These are phyloP conservation scores for Syritta pipiens DNA, from an alignment of 2,888 invertebrate genomes.

Conservation along the genomic window DNA sequence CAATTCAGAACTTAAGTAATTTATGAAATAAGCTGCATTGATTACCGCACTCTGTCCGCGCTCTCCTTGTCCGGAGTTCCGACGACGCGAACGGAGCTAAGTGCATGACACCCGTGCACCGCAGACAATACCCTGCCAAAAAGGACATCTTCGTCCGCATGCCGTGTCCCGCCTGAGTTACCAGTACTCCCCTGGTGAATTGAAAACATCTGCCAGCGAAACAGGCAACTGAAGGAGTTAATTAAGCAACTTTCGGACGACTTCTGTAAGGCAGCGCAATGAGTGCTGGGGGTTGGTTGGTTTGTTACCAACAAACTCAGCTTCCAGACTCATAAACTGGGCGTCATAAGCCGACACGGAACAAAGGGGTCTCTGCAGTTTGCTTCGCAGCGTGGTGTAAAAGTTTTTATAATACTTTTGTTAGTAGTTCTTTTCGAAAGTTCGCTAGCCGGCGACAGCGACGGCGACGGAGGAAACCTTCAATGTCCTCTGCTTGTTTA, in stretches of 20 bases:
- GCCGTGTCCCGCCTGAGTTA: too few relatives aligned
- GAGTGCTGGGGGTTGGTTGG: slow-evolving; percentile 4
- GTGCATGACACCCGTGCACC: slow-evolving; percentile 45
- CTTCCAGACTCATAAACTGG: slow-evolving; percentile 36
- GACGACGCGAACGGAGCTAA: too few relatives aligned
- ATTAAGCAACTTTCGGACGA: slow-evolving; percentile 64
- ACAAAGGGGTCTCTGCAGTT: slow-evolving; percentile 20
- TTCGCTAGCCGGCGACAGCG: too few relatives aligned
- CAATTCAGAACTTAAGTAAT: slow-evolving; percentile 55
- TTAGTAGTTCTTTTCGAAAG: slow-evolving; percentile 3
- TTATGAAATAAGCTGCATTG: slow-evolving; percentile 63
- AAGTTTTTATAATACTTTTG: slow-evolving; percentile 34
- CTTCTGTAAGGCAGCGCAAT: slow-evolving; percentile 38
- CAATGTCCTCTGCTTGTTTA: not conserved
- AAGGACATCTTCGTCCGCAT: slow-evolving; percentile 27
- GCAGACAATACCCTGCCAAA: slow-evolving; percentile 14
- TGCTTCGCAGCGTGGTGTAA: slow-evolving; percentile 19
- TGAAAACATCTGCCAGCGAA: slow-evolving; percentile 62
- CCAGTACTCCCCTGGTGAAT: slow-evolving; percentile 25
- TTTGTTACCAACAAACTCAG: slow-evolving; percentile 22
- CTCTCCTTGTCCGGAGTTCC: slow-evolving; percentile 57
- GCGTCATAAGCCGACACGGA: slow-evolving; percentile 41
- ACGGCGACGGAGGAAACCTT: slow-evolving; percentile 25
- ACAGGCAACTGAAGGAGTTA: slow-evolving; percentile 65
- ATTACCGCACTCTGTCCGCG: slow-evolving; percentile 45